These are phyloP conservation scores for Neolamprologus hecqui DNA, from an alignment of 2,113 vertebrate genomes.

Conservation along the genomic window DNA sequence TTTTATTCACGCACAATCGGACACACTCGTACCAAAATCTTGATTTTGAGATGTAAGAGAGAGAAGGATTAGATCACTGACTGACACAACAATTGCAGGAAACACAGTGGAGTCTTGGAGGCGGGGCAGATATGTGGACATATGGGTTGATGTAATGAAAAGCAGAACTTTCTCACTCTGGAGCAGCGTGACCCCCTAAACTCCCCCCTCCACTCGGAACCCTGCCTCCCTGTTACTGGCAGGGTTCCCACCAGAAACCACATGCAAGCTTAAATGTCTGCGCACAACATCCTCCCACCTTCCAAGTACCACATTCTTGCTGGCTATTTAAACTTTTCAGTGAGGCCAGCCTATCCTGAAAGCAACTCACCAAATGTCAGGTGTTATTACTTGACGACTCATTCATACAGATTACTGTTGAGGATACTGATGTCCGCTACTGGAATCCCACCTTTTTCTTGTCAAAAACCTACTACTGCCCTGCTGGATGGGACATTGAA, in stretches of 20 bases:
- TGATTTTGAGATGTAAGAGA: not conserved
- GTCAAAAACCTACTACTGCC: not conserved
- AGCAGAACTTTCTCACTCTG: conserved; percentile 60
- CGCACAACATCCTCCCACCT: conserved; percentile 32
- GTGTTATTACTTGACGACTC: conserved; percentile 36
- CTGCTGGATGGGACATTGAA: not conserved
- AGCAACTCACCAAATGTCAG: conserved; percentile 52
- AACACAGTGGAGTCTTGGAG: conserved; percentile 45
- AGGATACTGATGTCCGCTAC: conserved; percentile 15
- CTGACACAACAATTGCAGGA: conserved; percentile 63
- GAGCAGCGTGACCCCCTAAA: conserved; percentile 36
- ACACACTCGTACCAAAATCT: conserved; percentile 16
- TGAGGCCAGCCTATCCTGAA: conserved; percentile 35
- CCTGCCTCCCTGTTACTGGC: conserved; percentile 46
- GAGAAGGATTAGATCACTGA: conserved; percentile 25
- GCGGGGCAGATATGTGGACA: conserved; percentile 46
- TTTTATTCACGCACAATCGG: conserved; percentile 22
- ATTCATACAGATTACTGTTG: conserved; percentile 32
- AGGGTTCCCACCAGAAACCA: conserved; percentile 53
- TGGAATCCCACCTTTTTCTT: conserved; percentile 20
- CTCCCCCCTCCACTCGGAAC: not conserved
- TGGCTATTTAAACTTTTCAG: conserved; percentile 62
- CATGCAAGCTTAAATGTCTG: conserved; percentile 43
- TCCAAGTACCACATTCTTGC: conserved; percentile 41
- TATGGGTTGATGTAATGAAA: conserved; percentile 68